Evolutionary conservation across 2,113 vertebrate species (phyloP), one percentile per base, ranked within the genome.

Genomic region (Girardinichthys multiradiatus): DNA sequence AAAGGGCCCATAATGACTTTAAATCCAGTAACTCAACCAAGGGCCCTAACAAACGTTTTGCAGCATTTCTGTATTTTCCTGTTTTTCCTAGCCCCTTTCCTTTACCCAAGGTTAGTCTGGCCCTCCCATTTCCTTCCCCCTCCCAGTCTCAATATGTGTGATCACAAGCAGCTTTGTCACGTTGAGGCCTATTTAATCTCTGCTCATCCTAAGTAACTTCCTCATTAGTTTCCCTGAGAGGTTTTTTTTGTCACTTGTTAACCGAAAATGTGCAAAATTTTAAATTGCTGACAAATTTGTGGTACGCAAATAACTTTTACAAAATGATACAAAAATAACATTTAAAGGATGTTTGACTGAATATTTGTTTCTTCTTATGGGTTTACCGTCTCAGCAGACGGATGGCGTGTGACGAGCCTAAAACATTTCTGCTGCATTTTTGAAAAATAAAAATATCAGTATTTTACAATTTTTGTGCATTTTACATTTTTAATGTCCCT

Each of bases 381-480:
- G 94, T 95, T 92, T 94, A 93, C 94, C 94, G 94, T 95, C 95
- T 96, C 95, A 96, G 95, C 89, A 93, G 94, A 95, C 95, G 95
- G 95, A 95, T 94, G 93, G 95, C 96, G 95, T 96, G 95, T 96
- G 95, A 95, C 93, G 91, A 95, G 95, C 95, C 96, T 95, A 95
- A 96, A 92, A 94, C 95, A 96, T 94, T 97, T 97, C 95, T 96
- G 95, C 96, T 95, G 94, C 95, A 95, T 96, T 97, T 97, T 97
- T 97, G 91, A 92, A 90, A 90, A 97, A 96, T 97, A 97, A 97
- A 92, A 97, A 95, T 96, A 96, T 95, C 94, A 96, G 94, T 92
- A 95, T 97, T 96, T 97, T 97, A 92, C 91, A 91, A 82, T 85
- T 92, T 86, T 87, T 69, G 62, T 84, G 66, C 71, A 85, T 86